Evolutionary conservation across 2,888 invertebrate genomes (phyloP).

Genomic region (Morpho helenor): DNA sequence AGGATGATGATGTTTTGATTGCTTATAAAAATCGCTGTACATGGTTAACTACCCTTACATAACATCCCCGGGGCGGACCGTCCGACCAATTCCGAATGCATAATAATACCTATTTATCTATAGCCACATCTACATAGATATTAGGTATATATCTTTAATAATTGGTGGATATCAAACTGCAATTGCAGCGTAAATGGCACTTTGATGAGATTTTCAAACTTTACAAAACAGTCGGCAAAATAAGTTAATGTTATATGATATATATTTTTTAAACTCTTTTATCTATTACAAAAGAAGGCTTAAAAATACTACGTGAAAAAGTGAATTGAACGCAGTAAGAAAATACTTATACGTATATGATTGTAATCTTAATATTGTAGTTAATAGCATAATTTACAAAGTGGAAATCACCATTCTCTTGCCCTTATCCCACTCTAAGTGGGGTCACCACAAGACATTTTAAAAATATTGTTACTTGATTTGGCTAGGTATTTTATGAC

Average conservation of each 20-base stretch:
- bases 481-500: too few species aligned
- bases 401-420: too few species aligned
- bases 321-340: too few species aligned
- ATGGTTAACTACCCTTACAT: conserved; percentile 35
- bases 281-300: not conserved
- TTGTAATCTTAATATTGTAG: too few species aligned
- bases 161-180: conserved; percentile 11
- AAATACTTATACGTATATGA: too few species aligned
- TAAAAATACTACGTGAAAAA: too few species aligned
- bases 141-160: conserved; percentile 13
- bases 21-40: conserved; percentile 6
- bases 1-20: too few species aligned
- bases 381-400: too few species aligned
- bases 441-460: too few species aligned
- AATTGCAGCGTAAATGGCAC: conserved; percentile 11
- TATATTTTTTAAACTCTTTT: too few species aligned
- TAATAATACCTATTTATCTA: conserved; percentile 54
- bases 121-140: conserved; percentile 25
- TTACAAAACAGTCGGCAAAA: conserved; percentile 5
- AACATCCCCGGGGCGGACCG: conserved; percentile 39
- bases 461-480: too few species aligned
- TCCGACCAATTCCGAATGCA: conserved; percentile 43
- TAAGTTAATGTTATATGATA: conserved; percentile 1
- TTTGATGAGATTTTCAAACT: conserved; percentile 5
- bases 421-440: too few species aligned